A percentile compares a stretch with the other conserved stretches of the same genome.
Conservation (phyloP, 1,140 invertebrate genomes). For the Polyergus mexicanus region DNA sequence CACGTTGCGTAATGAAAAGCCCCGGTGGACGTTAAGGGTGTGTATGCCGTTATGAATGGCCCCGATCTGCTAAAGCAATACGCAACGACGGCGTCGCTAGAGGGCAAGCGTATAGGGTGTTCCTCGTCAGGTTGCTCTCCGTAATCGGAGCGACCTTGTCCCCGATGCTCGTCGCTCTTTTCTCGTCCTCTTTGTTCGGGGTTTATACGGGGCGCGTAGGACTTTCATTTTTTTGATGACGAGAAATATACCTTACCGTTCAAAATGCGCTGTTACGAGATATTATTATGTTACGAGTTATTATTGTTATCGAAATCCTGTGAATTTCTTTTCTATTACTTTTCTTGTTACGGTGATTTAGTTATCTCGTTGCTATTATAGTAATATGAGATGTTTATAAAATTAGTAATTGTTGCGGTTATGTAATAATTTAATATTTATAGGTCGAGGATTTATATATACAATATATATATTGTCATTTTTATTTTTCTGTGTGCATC, state of each 20-base stretch:
- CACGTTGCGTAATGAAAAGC: conserved; percentile 75
- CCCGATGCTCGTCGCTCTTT: background rate
- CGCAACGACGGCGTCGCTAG: conserved; percentile 9
- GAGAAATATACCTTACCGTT: background rate
- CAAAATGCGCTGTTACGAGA: background rate
- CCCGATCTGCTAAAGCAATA: conserved; percentile 24
- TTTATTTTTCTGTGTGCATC: background rate
- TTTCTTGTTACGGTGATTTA: background rate
- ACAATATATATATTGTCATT: background rate
- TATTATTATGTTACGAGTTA: background rate
- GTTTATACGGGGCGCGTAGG: no score
- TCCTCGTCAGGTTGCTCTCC: background rate
- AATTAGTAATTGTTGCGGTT: background rate
- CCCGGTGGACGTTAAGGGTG: conserved; percentile 56
- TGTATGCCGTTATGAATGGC: conserved; percentile 51
- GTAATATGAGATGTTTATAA: background rate
- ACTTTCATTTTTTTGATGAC: background rate
- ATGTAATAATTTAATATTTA: conserved; percentile 3
- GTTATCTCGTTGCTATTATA: background rate
- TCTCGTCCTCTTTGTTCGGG: background rate
- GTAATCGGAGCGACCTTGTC: background rate
- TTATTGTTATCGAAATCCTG: background rate
- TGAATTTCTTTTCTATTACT: background rate
- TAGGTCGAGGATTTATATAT: background rate
- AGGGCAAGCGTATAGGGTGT: background rate